phyloP scores from a whole-genome alignment of 2,113 vertebrate species.

The Sceloporus undulatus region DNA sequence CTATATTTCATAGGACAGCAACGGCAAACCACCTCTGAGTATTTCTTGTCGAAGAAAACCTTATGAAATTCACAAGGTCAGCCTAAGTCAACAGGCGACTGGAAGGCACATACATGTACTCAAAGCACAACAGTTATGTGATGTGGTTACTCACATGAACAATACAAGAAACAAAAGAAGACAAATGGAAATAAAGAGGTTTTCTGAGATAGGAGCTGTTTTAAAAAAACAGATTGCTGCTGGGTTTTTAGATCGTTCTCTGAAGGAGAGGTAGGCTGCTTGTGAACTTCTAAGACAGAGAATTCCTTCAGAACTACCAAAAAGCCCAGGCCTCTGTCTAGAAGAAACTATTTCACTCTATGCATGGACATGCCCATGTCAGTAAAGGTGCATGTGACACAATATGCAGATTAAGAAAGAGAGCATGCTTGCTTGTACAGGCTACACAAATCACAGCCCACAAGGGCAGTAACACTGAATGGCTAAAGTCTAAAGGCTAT shows the following conservation, averaged over 20 bases:
- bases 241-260: not conserved
- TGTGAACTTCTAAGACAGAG: not conserved
- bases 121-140: too few relatives aligned
- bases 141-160: not conserved
- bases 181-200: not conserved
- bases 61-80: too few relatives aligned
- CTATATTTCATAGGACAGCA: too few relatives aligned
- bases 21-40: too few relatives aligned
- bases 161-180: not conserved
- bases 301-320: not conserved
- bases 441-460: not conserved
- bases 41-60: too few relatives aligned
- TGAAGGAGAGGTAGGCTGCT: not conserved
- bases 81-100: too few relatives aligned
- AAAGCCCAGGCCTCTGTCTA: not conserved
- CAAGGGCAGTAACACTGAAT: not conserved
- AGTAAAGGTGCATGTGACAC: not conserved
- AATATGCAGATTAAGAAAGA: not conserved
- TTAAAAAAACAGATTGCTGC: not conserved
- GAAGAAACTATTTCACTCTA: not conserved
- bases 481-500: too few relatives aligned
- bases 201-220: not conserved
- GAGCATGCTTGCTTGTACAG: not conserved
- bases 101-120: too few relatives aligned
- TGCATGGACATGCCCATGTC: not conserved